Percentiles rank a stretch among this genome's conserved stretches.
Conservation (phyloP, 2,797 vertebrate species). For the Coilia nasus region DNA sequence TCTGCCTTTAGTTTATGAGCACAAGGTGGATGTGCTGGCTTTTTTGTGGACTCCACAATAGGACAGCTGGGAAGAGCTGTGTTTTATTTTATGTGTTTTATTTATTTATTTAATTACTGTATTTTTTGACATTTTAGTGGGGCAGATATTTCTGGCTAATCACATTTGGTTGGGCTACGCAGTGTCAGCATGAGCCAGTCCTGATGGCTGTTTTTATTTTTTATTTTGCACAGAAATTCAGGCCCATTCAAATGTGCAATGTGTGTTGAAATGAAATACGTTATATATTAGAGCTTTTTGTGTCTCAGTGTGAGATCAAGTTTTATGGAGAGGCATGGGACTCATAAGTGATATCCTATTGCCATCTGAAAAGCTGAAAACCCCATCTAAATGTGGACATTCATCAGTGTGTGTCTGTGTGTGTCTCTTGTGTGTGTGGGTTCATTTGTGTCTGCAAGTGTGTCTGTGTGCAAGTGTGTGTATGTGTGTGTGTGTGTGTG, state of each 20-base stretch:
- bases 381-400: neutral
- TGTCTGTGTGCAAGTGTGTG: no score
- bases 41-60: neutral
- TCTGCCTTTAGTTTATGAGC: slow-evolving; percentile 14
- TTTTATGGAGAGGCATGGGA: neutral
- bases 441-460: no score
- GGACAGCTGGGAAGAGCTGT: neutral
- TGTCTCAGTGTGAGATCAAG: neutral
- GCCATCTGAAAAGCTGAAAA: neutral
- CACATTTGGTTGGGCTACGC: neutral
- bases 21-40: slow-evolving; percentile 1
- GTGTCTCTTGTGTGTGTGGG: neutral
- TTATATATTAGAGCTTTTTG: neutral
- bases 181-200: neutral
- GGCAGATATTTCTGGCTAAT: neutral
- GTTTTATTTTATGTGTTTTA: neutral
- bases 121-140: neutral
- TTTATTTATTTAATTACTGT: neutral
- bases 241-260: neutral
- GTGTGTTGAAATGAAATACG: neutral
- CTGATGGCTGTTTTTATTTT: neutral
- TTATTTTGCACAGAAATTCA: neutral
- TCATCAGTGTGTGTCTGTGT: neutral
- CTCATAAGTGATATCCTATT: neutral
- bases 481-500: neutral